Evolutionary conservation across 2,888 invertebrate genomes (phyloP), one percentile per base, ranked within the genome.

Genomic region (Drosophila borborema): DNA sequence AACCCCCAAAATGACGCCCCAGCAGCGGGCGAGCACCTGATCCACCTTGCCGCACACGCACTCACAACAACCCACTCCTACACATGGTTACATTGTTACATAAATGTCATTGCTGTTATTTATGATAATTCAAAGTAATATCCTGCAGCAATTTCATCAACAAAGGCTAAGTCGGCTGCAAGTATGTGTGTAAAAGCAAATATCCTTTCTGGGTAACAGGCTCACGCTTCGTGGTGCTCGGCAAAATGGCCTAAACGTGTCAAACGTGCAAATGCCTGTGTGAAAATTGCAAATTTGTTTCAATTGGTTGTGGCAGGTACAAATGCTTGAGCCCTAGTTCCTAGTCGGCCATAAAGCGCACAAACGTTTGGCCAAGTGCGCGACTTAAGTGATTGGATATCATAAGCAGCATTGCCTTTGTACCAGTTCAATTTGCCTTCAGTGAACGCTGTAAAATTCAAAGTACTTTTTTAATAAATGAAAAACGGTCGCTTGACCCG

Each of bases 101-200:
- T 67, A 66, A 63, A 23, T 64, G 64, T 31, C 62, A 49, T 64
- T 75, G 69, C 62, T 77, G 85, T 81, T 85, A 85, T 85, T 85
- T 85, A 85, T 85, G 85, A 85, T 85, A 85, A 85, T 85, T 85
- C 89, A 85, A 85, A 85, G 89, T 85, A 89, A 85, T 85, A 89
- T 85, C 85, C 85, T 77, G 71, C 79, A 86, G 85, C 86, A 85
- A 86, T 85, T 85, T 85, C 79, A 86, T 89, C 89, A 89, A 83
- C 81, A 89, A 81, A 88, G 74, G 72, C 78, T 28, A 59, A 69
- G 36, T n/a, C 38, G 31, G 66, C 64, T 36, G 51, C 63, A 46
- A 18, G 20, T 59, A 38, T 41, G 60, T 73, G 56, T 86, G 64
- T 77, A 61, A 72, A 77, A 66, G 81, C 69, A 81, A 88, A 85